Conservation (phyloP, 2,113 vertebrate species). For the Athene cunicularia region DNA sequence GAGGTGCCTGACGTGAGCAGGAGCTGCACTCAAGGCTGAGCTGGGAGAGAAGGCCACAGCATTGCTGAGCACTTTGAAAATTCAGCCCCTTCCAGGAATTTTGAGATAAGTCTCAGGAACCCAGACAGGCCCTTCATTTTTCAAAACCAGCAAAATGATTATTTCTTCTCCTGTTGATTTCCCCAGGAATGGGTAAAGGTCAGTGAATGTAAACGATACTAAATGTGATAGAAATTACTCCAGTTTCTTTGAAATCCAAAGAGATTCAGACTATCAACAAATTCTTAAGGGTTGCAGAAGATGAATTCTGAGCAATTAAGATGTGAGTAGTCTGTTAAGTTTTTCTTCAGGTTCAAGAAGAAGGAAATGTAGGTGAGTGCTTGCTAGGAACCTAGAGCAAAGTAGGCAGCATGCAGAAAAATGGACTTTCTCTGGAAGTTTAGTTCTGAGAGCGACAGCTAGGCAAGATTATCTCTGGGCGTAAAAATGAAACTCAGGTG, state of each 20-base stretch:
- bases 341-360: background rate
- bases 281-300: background rate
- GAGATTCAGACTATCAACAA: background rate
- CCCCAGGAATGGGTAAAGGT: background rate
- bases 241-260: background rate
- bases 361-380: background rate
- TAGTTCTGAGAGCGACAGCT: background rate
- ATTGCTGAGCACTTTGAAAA: background rate
- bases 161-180: background rate
- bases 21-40: background rate
- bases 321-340: accelerated
- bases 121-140: background rate
- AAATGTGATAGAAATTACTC: background rate
- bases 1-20: background rate
- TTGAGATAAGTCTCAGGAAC: background rate
- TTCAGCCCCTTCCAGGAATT: background rate
- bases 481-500: background rate
- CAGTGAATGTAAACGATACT: background rate
- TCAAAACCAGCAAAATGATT: background rate
- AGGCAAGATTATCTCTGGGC: background rate
- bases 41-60: background rate
- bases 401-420: background rate
- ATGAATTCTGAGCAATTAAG: background rate
- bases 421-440: background rate
- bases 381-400: background rate